These are phyloP conservation scores for Drosophila serrata DNA, from an alignment of 1,140 invertebrate genomes.

Conservation along the genomic window DNA sequence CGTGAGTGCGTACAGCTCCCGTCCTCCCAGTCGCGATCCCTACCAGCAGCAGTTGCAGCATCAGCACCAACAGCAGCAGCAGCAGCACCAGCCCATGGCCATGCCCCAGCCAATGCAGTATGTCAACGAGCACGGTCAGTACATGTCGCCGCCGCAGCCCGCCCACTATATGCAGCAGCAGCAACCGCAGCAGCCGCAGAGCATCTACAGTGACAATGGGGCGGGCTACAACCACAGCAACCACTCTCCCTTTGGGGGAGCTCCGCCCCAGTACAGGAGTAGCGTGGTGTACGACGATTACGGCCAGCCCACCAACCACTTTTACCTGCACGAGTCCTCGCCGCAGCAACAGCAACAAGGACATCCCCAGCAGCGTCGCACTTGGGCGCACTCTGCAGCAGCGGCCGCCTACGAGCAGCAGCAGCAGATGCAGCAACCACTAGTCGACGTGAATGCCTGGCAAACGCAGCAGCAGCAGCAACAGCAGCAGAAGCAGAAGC, in stretches of 20 bases:
- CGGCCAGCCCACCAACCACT: slow-evolving; percentile 86
- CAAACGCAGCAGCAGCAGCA: slow-evolving; percentile 68
- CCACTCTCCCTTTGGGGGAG: slow-evolving; percentile 63
- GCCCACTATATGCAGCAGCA: slow-evolving; percentile 63
- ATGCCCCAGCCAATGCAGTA: slow-evolving; percentile 79
- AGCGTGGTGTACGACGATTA: slow-evolving; percentile 80
- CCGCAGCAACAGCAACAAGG: slow-evolving; percentile 84
- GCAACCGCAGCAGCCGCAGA: slow-evolving; percentile 70
- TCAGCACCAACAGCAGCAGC: slow-evolving; percentile 85
- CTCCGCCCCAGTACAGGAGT: slow-evolving; percentile 62
- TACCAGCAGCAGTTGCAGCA: slow-evolving; percentile 85
- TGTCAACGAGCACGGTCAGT: slow-evolving; percentile 82
- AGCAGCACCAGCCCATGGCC: slow-evolving; percentile 76
- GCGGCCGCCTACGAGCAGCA: slow-evolving; percentile 85
- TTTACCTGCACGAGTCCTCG: slow-evolving; percentile 90
- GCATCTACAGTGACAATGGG: slow-evolving; percentile 77
- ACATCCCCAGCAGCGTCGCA: slow-evolving; percentile 88
- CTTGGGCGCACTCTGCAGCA: slow-evolving; percentile 90
- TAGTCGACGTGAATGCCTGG: slow-evolving; percentile 81
- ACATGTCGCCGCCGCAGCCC: slow-evolving; percentile 71
- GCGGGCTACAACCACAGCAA: slow-evolving; percentile 75
- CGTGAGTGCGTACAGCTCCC: slow-evolving; percentile 76
- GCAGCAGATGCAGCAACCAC: slow-evolving; percentile 59
- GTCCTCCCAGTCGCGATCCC: slow-evolving; percentile 84
- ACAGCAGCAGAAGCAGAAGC: slow-evolving; percentile 59